Base-by-base conservation (phyloP, 2,888 invertebrate species). In the Diadromus collaris region DNA sequence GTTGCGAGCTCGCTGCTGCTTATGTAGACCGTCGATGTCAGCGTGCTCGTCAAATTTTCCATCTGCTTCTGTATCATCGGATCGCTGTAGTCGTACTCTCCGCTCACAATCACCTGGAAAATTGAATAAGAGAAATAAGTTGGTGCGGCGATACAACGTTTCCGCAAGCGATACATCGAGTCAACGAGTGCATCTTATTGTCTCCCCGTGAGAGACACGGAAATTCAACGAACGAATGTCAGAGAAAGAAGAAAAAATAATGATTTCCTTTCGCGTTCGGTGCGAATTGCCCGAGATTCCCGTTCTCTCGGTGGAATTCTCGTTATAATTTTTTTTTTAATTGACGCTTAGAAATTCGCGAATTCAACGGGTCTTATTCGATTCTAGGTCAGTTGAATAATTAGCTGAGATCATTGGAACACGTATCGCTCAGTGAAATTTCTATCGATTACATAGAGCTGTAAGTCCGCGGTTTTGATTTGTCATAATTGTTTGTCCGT, bases 11-110 rank as follows among this genome's bases (percentile, higher is more conserved):
- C 94, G 51, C 94, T 94, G 1, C 95, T 95, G 69, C 96, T 94
- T 73, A 97, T 95, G 89, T 95, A 97, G 0, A 95, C 93, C 0
- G 96, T 96, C 78, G 95, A 95, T 89, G 97, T 97, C 81, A 97
- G 92, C 32, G 93, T 94, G 82, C 94, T 93, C 1, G 97, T 96
- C 78, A 97, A 91, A 69, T 94, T 93, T 90, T 97, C 97, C 34
- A 97, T 94, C 91, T 95, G 94, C n/a, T 93, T 91, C 89, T 97
- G 97, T 2, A 95, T 92, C 70, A 91, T 88, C 0, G 95, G 94
- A 88, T 97, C 95, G 4, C 97, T 96, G 91, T 97, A 97, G 89
- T 97, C 95, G 83, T 96, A 93, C 32, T 95, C 93, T 0, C 97
- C 97, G 67, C 94, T 94, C 68, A 97, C 93, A 1, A 97, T 94